Conservation (phyloP, 1,140 invertebrate genomes). For the Lanistes nyassanus region DNA sequence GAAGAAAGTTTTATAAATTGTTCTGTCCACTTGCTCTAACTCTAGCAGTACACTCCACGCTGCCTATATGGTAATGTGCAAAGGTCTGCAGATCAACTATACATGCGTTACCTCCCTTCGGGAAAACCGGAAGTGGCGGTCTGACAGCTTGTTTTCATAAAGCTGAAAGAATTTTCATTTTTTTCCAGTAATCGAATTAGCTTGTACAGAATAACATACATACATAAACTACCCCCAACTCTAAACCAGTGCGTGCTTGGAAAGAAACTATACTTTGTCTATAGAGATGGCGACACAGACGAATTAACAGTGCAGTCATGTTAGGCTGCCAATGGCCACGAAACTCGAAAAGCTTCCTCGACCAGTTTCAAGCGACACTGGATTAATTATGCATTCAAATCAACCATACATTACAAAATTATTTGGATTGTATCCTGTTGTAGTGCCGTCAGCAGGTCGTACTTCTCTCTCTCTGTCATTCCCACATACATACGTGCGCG, state of each 20-base stretch:
- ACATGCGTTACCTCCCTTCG: slow-evolving; percentile 6
- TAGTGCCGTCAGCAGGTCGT: neutral
- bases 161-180: slow-evolving; percentile 3
- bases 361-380: neutral
- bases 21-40: too few species aligned
- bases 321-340: neutral
- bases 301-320: neutral
- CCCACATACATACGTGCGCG: neutral
- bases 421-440: neutral
- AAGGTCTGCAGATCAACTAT: neutral
- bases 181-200: neutral
- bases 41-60: too few species aligned
- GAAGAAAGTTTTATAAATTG: too few species aligned
- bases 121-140: slow-evolving; percentile 10
- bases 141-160: slow-evolving; percentile 16
- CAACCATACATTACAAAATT: neutral
- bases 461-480: neutral
- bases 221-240: too few species aligned
- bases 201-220: too few species aligned
- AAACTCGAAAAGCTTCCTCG: neutral
- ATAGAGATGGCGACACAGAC: neutral
- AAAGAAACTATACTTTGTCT: neutral
- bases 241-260: too few species aligned
- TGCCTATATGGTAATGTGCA: neutral
- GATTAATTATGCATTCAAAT: neutral